These are phyloP conservation scores for Myiozetetes cayanensis DNA, from an alignment of 2,113 vertebrate genomes.

Conservation along the genomic window DNA sequence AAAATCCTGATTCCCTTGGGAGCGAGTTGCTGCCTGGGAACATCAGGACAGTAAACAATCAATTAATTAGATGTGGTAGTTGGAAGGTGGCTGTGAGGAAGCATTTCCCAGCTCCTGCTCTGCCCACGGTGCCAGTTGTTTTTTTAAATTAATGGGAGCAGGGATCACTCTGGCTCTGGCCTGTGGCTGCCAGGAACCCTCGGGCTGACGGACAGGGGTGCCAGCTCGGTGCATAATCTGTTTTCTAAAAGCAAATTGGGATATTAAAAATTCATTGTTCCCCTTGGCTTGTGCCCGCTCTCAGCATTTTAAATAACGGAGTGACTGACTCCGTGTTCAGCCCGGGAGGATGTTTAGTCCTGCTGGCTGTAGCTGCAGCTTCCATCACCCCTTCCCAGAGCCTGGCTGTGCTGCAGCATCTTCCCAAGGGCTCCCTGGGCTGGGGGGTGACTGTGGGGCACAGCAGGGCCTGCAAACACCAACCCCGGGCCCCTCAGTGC, in stretches of 20 bases:
- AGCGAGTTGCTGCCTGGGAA: neutral
- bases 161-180: neutral
- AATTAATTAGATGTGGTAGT: neutral
- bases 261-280: constrained; percentile 20
- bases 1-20: neutral
- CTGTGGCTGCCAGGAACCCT: neutral
- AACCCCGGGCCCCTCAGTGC: neutral
- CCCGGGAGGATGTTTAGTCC: neutral
- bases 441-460: accelerated
- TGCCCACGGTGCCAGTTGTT: neutral
- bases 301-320: neutral
- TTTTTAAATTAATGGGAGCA: neutral
- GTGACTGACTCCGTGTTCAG: neutral
- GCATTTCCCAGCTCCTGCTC: neutral
- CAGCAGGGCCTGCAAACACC: neutral
- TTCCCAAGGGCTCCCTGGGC: accelerated
- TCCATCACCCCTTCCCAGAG: accelerated
- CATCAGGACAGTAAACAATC: neutral
- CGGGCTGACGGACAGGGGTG: neutral
- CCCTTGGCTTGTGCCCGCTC: neutral
- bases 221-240: neutral
- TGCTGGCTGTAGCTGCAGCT: neutral
- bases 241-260: constrained; percentile 21
- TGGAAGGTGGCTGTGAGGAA: neutral
- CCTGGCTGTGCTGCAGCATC: accelerated